Evolutionary conservation across 2,888 invertebrate genomes (phyloP), one percentile per base, ranked within the genome.

Genomic region (Clivina fossor): DNA sequence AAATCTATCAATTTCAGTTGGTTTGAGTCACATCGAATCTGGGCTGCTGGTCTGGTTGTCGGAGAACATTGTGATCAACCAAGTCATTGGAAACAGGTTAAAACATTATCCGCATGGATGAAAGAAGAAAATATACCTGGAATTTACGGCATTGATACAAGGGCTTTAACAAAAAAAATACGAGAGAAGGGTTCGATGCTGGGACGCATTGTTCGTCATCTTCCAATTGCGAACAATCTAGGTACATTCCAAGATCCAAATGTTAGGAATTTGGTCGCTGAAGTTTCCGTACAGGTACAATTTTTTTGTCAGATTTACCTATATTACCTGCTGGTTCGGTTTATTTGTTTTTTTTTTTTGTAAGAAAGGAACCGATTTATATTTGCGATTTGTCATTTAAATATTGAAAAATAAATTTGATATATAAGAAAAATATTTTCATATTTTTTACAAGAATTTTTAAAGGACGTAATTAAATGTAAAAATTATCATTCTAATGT

Each of bases 21-120:
- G 83, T 93, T 95, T 69, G 98, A 98, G 74, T 97, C 97, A 0
- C 76, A 80, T 43, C 84, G 85, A 50, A 93, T 99, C 62, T 97
- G 98, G 88, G 87, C 91, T 7, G 82, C 92, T 1, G 99, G 87
- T 0, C 76, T 99, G 53, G 87, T 99, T 61, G 93, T 99, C 11
- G 92, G 92, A 0, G 93, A 95, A 72, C 77, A 90, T 11, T 93
- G 93, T 69, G 84, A 87, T 16, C 79, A 79, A 2, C 93, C 94
- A 2, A 93, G 91, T 65, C 96, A 98, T 73, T 98, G 96, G 95
- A 85, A 89, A 51, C 84, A 88, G 30, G 77, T 77, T 4, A 80
- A 81, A 63, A 92, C 93, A 0, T 76, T 98, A 0, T 88, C 91
- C 0, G 69, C 83, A 55, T 98, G 97, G 97, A 82, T 98, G 77